Percentiles rank a stretch among this genome's conserved stretches.
phyloP scores from a whole-genome alignment of 2,797 vertebrate species.

The Tragelaphus oryx region DNA sequence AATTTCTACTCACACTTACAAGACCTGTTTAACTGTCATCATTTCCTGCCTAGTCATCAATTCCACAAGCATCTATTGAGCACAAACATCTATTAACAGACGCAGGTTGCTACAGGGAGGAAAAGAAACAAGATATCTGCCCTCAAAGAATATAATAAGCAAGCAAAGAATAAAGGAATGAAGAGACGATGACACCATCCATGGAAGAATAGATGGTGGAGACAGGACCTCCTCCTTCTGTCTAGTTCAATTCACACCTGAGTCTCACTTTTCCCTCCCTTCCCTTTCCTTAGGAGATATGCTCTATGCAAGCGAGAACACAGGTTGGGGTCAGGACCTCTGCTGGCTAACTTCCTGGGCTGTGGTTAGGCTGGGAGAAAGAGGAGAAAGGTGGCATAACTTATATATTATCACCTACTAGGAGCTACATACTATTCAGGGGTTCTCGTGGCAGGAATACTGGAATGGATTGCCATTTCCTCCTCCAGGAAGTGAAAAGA shows the following conservation, averaged over 20 bases:
- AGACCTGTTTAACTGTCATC: neutral
- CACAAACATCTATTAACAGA: fast-evolving
- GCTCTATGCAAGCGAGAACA: neutral
- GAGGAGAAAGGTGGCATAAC: neutral
- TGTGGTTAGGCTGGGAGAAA: neutral
- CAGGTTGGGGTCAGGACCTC: neutral
- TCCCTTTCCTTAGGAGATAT: neutral
- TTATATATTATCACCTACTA: neutral
- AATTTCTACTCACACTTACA: neutral
- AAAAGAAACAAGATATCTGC: neutral
- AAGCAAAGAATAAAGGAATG: neutral
- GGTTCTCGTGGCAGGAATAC: neutral
- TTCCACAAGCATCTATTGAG: neutral
- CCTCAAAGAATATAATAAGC: neutral
- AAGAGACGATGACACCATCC: neutral
- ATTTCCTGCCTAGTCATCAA: neutral
- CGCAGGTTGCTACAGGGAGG: neutral
- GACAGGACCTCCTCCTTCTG: neutral
- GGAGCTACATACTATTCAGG: neutral
- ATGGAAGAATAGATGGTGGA: neutral
- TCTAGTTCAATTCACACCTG: neutral
- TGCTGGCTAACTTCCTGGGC: neutral
- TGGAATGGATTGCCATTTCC: neutral
- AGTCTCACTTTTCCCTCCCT: neutral
- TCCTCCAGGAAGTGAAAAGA: neutral